Evolutionary conservation across 2,888 invertebrate species (phyloP), one percentile per base, ranked within the genome.

Genomic region (Drosophila stalkeri): DNA sequence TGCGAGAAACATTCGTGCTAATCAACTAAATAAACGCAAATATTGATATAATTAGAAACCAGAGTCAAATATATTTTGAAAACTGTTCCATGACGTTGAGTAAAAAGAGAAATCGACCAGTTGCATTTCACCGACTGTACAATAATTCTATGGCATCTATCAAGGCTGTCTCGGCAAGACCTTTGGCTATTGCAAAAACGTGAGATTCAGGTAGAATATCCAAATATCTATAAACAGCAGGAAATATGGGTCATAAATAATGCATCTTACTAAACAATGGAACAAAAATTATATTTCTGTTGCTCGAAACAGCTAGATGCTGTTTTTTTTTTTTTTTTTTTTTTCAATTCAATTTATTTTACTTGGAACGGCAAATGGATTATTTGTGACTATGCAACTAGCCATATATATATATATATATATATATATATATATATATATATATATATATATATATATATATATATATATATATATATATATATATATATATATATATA

Each of bases 231-330:
- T 39, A 18, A 72, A 64, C 46, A 57, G 64, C 68, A 76, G 89
- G 87, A 87, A 76, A 89, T 87, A 87, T 82, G 87, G 88, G 85
- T 56, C 87, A 89, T 86, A 87, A 86, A 89, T 86, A 49, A 72
- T 68, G 63, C 71, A 75, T 81, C 18, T 62, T 66, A 51, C 61
- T 55, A 72, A 76, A 86, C 82, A 89, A 85, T 73, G 27, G 65
- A 63, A 56, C 33, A 20, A 67, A 63, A 51, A 35, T 62, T 12
- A 7, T 41, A 1, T 46, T 54, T 9, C 23, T 44, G 44, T 41
- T 9, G 37, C 41, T 49, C 8, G 11, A 11, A 62, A 46, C 64
- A 52, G 83, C 59, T 67, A 73, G 56, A 57, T 41, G 63, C 35
- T 54, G 14, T 8, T 18, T 20, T 44, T 20, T 18, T 43, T 61